Evolutionary conservation across 2,888 invertebrate genomes (phyloP).

Genomic region (Chrysolina haemoptera): DNA sequence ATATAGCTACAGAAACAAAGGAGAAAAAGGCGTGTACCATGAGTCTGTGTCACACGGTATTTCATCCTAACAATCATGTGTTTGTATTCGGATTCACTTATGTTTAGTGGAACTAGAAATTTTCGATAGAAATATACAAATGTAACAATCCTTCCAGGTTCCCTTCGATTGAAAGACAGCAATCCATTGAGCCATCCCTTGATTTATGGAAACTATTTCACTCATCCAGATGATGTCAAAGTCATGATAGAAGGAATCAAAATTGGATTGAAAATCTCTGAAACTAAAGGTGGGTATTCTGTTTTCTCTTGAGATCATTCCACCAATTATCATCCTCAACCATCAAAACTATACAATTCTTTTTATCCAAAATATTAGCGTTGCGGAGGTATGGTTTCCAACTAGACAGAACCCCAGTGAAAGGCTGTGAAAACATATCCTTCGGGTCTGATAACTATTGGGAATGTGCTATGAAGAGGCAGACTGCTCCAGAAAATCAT

Average conservation of each 20-base stretch:
- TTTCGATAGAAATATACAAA: neutral
- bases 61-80: no score
- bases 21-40: no score
- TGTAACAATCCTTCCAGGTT: conserved; percentile 65
- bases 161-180: conserved; percentile 75
- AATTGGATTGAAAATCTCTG: conserved; percentile 80
- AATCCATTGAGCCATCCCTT: conserved; percentile 88
- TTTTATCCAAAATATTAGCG: conserved; percentile 57
- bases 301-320: neutral
- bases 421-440: conserved; percentile 81
- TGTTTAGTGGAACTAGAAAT: neutral
- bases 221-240: conserved; percentile 85
- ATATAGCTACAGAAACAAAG: no score
- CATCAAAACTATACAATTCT: neutral
- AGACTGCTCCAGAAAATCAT: conserved; percentile 78
- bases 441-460: conserved; percentile 80
- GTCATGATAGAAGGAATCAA: conserved; percentile 88
- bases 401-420: conserved; percentile 80
- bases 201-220: conserved; percentile 87
- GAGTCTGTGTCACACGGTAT: no score
- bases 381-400: conserved; percentile 80
- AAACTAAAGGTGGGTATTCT: conserved; percentile 75
- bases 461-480: conserved; percentile 74
- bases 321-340: neutral
- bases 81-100: neutral